phyloP scores from a whole-genome alignment of 2,888 invertebrate genomes.

The Drosophila eohydei region DNA sequence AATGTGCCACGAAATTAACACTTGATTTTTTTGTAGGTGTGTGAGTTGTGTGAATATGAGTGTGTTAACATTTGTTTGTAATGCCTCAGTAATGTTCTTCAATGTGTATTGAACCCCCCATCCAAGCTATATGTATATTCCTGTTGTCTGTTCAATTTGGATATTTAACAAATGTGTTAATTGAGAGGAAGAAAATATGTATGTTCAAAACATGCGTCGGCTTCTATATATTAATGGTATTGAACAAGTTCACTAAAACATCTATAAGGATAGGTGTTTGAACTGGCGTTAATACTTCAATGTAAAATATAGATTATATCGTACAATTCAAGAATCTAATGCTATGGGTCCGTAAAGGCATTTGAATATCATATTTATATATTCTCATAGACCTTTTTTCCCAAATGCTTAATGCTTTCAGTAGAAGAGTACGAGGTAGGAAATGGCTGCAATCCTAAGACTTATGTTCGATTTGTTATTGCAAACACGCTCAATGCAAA shows the following conservation, averaged over 20 bases:
- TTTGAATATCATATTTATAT: conserved; percentile 9
- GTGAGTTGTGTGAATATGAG: not conserved
- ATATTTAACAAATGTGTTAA: not conserved
- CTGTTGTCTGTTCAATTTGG: not conserved
- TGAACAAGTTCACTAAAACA: too few species aligned
- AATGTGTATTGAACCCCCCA: not conserved
- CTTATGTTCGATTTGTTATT: not conserved
- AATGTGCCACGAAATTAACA: conserved; percentile 16
- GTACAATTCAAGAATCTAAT: too few species aligned
- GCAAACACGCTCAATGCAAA: not conserved
- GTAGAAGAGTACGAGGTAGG: not conserved
- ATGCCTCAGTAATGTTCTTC: not conserved
- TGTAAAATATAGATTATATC: too few species aligned
- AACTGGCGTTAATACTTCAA: too few species aligned
- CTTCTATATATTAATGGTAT: too few species aligned
- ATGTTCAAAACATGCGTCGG: not conserved
- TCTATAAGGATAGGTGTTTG: too few species aligned
- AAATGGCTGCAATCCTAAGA: not conserved
- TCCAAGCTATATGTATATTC: not conserved
- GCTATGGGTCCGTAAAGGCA: conserved; percentile 17
- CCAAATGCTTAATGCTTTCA: conserved; percentile 5
- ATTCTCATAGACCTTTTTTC: conserved; percentile 2
- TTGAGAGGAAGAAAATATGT: not conserved
- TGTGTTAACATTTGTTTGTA: too few species aligned
- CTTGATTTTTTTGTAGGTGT: not conserved